A percentile compares a stretch with the other conserved stretches of the same genome.
Evolutionary conservation across 2,797 vertebrate genomes (phyloP).

Genomic region (Alauda arvensis): DNA sequence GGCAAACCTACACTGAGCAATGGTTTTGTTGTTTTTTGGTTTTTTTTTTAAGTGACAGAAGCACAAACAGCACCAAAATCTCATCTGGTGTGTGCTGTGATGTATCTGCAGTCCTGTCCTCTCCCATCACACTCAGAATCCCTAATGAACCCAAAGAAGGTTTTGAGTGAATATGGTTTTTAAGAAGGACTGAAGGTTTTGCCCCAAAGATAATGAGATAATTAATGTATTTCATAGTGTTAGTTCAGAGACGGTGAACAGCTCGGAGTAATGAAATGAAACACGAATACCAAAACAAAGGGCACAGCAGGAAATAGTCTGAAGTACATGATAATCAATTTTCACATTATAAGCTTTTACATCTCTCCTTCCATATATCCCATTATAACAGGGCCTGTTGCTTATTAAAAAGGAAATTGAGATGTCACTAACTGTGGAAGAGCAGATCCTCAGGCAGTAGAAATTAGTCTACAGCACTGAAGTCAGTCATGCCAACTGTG

Average conservation of each 20-base stretch:
- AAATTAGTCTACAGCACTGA: not conserved
- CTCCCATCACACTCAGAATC: not conserved
- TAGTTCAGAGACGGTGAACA: not conserved
- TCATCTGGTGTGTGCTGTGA: not conserved
- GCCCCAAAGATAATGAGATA: conserved; percentile 37
- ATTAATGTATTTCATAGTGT: conserved; percentile 33
- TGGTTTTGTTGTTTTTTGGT: no score
- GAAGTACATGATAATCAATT: conserved; percentile 60
- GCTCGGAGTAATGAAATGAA: conserved; percentile 29
- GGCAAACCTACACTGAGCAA: not conserved
- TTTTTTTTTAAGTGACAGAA: not conserved
- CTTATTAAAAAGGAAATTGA: conserved; percentile 57
- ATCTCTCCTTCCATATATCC: conserved; percentile 45
- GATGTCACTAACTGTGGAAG: conserved; percentile 30
- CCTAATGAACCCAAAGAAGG: not conserved
- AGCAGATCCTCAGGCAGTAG: conserved; percentile 17
- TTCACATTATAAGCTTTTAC: conserved; percentile 58
- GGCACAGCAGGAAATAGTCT: conserved; percentile 48
- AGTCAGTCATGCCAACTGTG: not conserved
- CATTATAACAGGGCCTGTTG: conserved; percentile 32
- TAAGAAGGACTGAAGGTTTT: conserved; percentile 32
- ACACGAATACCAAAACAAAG: conserved; percentile 40
- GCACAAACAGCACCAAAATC: not conserved
- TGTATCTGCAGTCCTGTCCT: not conserved
- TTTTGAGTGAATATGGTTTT: conserved; percentile 6